Conservation (phyloP, 2,888 invertebrate genomes). For the Pyrochroa serraticornis region DNA sequence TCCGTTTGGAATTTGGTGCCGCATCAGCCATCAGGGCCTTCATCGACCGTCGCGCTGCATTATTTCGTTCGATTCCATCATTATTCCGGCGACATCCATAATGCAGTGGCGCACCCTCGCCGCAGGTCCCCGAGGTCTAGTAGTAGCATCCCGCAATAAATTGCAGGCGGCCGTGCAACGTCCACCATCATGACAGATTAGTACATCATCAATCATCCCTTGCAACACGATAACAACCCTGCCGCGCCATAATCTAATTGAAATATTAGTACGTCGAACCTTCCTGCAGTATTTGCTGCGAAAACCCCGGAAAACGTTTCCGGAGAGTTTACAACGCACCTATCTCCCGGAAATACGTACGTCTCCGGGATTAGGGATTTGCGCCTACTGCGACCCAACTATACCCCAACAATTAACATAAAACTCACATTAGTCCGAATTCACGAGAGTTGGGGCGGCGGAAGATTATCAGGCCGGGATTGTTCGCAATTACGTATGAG, state of each 20-base stretch:
- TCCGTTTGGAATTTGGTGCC: neutral
- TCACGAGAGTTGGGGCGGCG: slow-evolving; percentile 35
- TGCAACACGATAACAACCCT: slow-evolving; percentile 46
- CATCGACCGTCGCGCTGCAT: slow-evolving; percentile 33
- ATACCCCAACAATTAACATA: slow-evolving; percentile 48
- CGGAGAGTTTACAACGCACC: neutral
- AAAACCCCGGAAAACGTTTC: neutral
- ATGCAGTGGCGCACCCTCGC: slow-evolving; percentile 23
- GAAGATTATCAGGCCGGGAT: slow-evolving; percentile 48
- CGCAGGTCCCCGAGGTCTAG: slow-evolving; percentile 40
- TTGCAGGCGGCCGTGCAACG: slow-evolving; percentile 49
- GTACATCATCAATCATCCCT: slow-evolving; percentile 57
- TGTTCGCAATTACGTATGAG: slow-evolving; percentile 48
- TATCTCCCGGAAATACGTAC: no score
- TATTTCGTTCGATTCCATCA: slow-evolving; percentile 39
- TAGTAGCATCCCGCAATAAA: slow-evolving; percentile 50
- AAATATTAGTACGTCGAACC: slow-evolving; percentile 45
- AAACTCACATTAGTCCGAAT: slow-evolving; percentile 51
- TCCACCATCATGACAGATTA: slow-evolving; percentile 57
- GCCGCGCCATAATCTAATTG: slow-evolving; percentile 47
- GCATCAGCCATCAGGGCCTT: slow-evolving; percentile 13
- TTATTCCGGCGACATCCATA: slow-evolving; percentile 41
- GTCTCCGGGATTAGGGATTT: slow-evolving; percentile 4
- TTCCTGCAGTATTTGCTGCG: slow-evolving; percentile 1
- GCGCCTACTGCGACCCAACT: slow-evolving; percentile 41